phyloP scores from a whole-genome alignment of 2,113 vertebrate genomes.

The Notothenia coriiceps region DNA sequence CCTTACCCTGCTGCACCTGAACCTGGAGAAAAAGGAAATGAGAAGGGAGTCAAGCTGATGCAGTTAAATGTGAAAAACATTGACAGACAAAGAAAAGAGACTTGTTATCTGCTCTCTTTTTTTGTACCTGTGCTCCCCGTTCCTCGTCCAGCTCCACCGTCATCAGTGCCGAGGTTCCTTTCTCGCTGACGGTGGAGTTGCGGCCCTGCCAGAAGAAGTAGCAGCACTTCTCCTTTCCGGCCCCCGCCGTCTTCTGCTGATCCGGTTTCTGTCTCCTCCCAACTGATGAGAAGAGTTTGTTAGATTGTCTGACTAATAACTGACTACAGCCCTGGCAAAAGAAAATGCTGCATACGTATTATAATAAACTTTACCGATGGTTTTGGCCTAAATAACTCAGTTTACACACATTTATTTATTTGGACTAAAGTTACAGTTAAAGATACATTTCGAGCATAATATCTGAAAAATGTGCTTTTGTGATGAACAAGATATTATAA shows the following conservation, averaged over 20 bases:
- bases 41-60: not conserved
- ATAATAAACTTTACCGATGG: too few relatives aligned
- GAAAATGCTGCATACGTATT: too few relatives aligned
- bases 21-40: slow-evolving; percentile 80
- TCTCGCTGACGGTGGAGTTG: slow-evolving; percentile 94
- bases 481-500: too few relatives aligned
- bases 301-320: not conserved
- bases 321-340: too few relatives aligned
- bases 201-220: slow-evolving; percentile 99
- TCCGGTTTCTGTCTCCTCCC: slow-evolving; percentile 94
- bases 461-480: too few relatives aligned
- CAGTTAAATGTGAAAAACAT: too few relatives aligned
- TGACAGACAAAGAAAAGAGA: too few relatives aligned
- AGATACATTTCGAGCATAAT: too few relatives aligned
- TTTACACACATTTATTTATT: too few relatives aligned
- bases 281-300: slow-evolving; percentile 79
- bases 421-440: too few relatives aligned
- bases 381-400: too few relatives aligned
- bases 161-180: slow-evolving; percentile 96
- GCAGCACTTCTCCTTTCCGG: slow-evolving; percentile 91
- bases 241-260: slow-evolving; percentile 86
- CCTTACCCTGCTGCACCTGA: slow-evolving; percentile 97
- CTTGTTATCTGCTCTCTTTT: not conserved
- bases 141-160: slow-evolving; percentile 97
- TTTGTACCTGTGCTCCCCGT: slow-evolving; percentile 91